Conservation (phyloP, 2,113 vertebrate species). For the Thamnaconus septentrionalis region DNA sequence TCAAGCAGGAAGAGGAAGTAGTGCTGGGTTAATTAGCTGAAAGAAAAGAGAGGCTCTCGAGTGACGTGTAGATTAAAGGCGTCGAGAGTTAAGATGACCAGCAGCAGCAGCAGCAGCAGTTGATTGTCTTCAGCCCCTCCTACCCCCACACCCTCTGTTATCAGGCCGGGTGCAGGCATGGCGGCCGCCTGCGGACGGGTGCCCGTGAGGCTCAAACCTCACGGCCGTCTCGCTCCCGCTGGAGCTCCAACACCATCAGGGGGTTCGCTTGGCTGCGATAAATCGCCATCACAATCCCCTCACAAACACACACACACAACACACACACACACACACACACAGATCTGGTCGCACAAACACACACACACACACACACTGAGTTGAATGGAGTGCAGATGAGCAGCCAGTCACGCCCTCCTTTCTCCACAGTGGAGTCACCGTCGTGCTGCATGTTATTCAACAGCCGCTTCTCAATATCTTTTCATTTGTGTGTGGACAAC, state of each 20-base stretch:
- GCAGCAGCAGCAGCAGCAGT: neutral
- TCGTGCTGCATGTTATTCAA: slow-evolving; percentile 23
- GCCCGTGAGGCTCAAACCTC: slow-evolving; percentile 51
- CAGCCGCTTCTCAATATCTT: slow-evolving; percentile 8
- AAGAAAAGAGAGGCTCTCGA: too few relatives aligned
- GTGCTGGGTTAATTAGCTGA: too few relatives aligned
- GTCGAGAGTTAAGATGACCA: too few relatives aligned
- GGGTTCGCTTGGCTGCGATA: slow-evolving; percentile 49
- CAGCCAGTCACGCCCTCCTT: neutral
- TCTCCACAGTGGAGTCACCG: slow-evolving; percentile 27
- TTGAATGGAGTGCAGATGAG: slow-evolving; percentile 34
- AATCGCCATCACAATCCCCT: slow-evolving; percentile 37
- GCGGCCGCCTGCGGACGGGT: slow-evolving; percentile 53
- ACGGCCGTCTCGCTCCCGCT: slow-evolving; percentile 46
- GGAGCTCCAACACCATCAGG: slow-evolving; percentile 52
- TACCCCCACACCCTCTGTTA: slow-evolving; percentile 51
- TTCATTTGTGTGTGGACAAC: neutral
- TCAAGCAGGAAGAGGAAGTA: too few relatives aligned
- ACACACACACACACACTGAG: neutral
- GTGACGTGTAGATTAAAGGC: too few relatives aligned
- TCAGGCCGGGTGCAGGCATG: slow-evolving; percentile 63
- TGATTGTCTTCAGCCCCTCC: slow-evolving; percentile 11
- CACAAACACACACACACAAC: slow-evolving; percentile 9
- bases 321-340: neutral
- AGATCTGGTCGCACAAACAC: slow-evolving; percentile 1